phyloP scores from a whole-genome alignment of 2,113 vertebrate species.

The Pontoporia blainvillei region DNA sequence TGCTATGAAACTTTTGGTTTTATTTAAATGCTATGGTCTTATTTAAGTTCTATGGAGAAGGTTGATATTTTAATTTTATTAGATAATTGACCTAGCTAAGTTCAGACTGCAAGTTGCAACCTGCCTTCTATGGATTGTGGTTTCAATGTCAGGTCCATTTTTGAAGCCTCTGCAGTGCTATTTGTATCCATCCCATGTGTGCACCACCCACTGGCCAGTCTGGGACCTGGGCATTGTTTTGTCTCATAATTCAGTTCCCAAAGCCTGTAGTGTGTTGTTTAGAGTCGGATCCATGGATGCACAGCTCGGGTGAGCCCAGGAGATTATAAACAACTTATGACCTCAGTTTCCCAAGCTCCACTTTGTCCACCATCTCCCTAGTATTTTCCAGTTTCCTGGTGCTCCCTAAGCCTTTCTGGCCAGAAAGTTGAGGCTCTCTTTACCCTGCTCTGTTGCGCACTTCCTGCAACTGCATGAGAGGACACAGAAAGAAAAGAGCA shows the following conservation, averaged over 20 bases:
- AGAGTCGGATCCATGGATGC: background rate
- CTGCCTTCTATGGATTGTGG: background rate
- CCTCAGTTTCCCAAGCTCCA: background rate
- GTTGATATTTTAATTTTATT: background rate
- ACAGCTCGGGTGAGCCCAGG: background rate
- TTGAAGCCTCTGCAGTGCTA: background rate
- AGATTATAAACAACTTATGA: background rate
- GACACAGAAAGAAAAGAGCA: background rate
- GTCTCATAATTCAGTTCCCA: background rate
- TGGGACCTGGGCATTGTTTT: background rate
- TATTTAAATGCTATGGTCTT: background rate
- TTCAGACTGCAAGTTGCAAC: background rate
- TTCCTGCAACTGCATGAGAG: background rate
- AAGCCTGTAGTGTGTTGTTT: background rate
- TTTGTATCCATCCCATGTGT: background rate
- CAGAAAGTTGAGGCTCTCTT: background rate
- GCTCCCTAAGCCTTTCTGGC: background rate
- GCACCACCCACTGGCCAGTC: background rate
- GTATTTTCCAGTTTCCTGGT: background rate
- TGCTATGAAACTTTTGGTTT: background rate
- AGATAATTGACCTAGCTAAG: background rate
- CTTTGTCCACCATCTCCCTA: background rate
- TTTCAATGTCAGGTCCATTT: background rate
- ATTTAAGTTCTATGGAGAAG: background rate
- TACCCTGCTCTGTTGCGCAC: background rate